Conservation (phyloP, 2,888 invertebrate genomes). For the Apodemia zela region DNA sequence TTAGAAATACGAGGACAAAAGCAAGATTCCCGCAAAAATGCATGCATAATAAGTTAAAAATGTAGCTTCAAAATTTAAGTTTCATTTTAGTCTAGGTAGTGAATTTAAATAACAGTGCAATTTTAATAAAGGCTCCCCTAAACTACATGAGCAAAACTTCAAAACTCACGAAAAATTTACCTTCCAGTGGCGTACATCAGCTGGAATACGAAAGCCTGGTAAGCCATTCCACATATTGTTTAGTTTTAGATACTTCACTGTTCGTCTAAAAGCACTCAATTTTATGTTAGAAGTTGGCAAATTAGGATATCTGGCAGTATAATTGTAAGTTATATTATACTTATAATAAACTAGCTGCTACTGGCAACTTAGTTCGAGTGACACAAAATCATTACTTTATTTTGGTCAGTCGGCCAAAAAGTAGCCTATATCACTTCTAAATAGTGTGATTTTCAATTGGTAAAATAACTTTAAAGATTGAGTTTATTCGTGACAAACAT, state of each 20-base stretch:
- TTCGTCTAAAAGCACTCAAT: neutral
- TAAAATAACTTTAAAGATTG: too few species aligned
- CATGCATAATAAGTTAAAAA: constrained; percentile 39
- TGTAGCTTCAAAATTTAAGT: constrained; percentile 38
- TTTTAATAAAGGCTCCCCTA: constrained; percentile 38
- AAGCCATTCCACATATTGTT: neutral
- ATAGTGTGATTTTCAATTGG: too few species aligned
- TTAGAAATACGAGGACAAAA: constrained; percentile 16
- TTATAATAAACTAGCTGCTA: too few species aligned
- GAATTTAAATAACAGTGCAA: constrained; percentile 44
- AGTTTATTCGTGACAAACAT: too few species aligned
- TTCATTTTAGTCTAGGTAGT: constrained; percentile 41
- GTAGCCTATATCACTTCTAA: too few species aligned
- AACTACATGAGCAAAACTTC: constrained; percentile 34
- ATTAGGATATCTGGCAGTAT: too few species aligned
- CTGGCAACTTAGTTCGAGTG: too few species aligned
- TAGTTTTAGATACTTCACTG: neutral
- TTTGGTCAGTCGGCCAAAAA: too few species aligned
- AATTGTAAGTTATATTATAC: too few species aligned
- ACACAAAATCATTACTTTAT: too few species aligned
- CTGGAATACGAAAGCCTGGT: neutral
- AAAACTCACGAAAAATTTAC: constrained; percentile 22
- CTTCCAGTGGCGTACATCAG: constrained; percentile 19
- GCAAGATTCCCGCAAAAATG: constrained; percentile 29
- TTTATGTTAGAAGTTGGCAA: too few species aligned